Percentiles rank a stretch among this genome's conserved stretches.
These are phyloP conservation scores for Charaxes varanes DNA, from an alignment of 1,140 invertebrate genomes.

Conservation along the genomic window DNA sequence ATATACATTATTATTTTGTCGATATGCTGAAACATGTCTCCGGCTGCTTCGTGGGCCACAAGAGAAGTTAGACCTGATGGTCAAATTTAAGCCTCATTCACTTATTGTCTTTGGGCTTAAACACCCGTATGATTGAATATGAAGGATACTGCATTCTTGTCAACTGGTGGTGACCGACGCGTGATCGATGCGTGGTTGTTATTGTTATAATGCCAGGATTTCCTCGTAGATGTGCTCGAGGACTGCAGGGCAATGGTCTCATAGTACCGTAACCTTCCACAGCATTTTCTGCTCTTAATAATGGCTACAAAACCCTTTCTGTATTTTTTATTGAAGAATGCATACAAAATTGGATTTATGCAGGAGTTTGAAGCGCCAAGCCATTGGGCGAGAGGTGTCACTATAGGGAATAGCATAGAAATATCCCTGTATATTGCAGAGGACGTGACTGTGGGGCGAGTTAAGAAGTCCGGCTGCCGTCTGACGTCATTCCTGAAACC, in stretches of 20 bases:
- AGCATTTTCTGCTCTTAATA: slow-evolving; percentile 88
- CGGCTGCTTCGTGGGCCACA: slow-evolving; percentile 2
- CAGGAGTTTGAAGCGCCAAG: too few species aligned
- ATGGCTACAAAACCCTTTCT: slow-evolving; percentile 93
- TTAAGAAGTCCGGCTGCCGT: too few species aligned
- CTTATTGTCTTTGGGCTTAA: slow-evolving; percentile 28
- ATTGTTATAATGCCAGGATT: slow-evolving; percentile 87
- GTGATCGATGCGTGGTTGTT: slow-evolving; percentile 79
- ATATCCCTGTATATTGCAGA: too few species aligned
- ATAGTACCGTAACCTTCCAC: slow-evolving; percentile 86
- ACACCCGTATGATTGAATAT: slow-evolving; percentile 77
- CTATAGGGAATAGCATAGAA: too few species aligned
- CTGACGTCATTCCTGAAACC: too few species aligned
- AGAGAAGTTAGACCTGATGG: slow-evolving; percentile 15
- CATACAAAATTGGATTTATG: slow-evolving; percentile 97
- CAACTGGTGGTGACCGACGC: slow-evolving; percentile 77
- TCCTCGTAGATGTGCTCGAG: slow-evolving; percentile 86
- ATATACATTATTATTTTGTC: slow-evolving; percentile 37
- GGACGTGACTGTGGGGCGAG: too few species aligned
- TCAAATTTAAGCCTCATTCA: slow-evolving; percentile 8
- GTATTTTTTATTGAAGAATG: slow-evolving; percentile 98
- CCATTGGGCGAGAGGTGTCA: too few species aligned
- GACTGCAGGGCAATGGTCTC: slow-evolving; percentile 89
- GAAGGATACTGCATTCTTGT: slow-evolving; percentile 83
- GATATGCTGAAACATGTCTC: slow-evolving; percentile 42